Evolutionary conservation across 2,888 invertebrate genomes (phyloP).

Genomic region (Tupiocoris notatus): DNA sequence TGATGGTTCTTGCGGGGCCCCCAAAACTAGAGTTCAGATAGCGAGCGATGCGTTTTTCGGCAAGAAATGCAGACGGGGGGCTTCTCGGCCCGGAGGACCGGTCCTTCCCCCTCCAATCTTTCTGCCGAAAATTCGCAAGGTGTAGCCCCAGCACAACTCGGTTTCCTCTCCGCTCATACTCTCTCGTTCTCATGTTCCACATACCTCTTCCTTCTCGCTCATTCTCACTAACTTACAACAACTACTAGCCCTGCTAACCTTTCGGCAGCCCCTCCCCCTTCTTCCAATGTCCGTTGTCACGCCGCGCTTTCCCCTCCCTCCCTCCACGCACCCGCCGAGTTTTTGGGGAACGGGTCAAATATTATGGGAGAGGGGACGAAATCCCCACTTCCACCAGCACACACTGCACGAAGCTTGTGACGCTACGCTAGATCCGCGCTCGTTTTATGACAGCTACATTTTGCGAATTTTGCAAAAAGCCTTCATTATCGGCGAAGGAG

Average conservation of each 20-base stretch:
- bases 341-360: conserved; percentile 1
- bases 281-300: neutral
- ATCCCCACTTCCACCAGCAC: neutral
- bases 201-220: neutral
- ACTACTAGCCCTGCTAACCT: neutral
- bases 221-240: neutral
- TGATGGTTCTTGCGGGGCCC: neutral
- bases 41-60: conserved; percentile 42
- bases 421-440: neutral
- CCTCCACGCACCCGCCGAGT: neutral
- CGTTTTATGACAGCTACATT: neutral
- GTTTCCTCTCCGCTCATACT: conserved; percentile 7
- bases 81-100: conserved; percentile 35
- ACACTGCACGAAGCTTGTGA: neutral
- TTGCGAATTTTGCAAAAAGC: neutral
- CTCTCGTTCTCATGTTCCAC: neutral
- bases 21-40: conserved; percentile 19
- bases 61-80: conserved; percentile 37
- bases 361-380: neutral
- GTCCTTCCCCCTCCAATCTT: conserved; percentile 41
- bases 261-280: conserved; percentile 10
- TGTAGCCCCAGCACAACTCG: conserved; percentile 38
- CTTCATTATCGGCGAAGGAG: too few species aligned
- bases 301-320: neutral
- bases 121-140: conserved; percentile 48